Base-by-base conservation (phyloP, 2,888 invertebrate genomes). In the Drosophila subquinaria region DNA sequence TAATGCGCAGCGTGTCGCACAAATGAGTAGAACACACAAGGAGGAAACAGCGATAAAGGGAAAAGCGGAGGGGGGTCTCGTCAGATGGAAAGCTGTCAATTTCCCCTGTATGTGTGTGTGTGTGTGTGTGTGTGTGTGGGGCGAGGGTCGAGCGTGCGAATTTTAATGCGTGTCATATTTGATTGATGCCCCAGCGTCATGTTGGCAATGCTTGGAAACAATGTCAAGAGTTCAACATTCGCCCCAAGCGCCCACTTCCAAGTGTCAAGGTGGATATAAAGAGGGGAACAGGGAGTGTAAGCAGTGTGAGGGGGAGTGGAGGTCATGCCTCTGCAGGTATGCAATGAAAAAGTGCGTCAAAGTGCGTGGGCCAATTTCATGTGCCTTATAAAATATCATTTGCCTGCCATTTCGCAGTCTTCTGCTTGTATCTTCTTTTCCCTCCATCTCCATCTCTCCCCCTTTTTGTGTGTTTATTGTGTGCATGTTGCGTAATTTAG, bases 101-200 rank as follows among this genome's bases (percentile, higher is more conserved):
- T 65, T 65, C n/a, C 53, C 17, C 43, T 23, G 51, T 10, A 36
- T 27, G 56, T 35, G 11, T 17, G 17, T 27, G 13, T 20, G 43
- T 33, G 47, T 11, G 4, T 45, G 23, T 6, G 36, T 23, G 33
- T 42, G 15, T 33, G 42, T 33, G 56, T 13, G n/a, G n/a, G 5
- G 4, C 0, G 8, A 36, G 30, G 52, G 35, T 45, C 52, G 27
- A 48, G 69, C 67, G 69, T 71, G 81, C 76, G 84, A 83, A 79
- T 79, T 85, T 85, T 87, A 89, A 89, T 84, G 89, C 88, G 82
- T 89, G 86, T 87, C 86, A 89, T 87, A 87, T 89, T 89, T 87
- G 86, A 87, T 87, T 87, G 86, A 87, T 87, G 86, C 60, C 67
- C 56, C 52, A 59, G 52, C 56, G 47, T 55, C 27, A 40, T 42